These are phyloP conservation scores for Cephus rjabovi DNA, from an alignment of 2,888 invertebrate species.

Conservation along the genomic window DNA sequence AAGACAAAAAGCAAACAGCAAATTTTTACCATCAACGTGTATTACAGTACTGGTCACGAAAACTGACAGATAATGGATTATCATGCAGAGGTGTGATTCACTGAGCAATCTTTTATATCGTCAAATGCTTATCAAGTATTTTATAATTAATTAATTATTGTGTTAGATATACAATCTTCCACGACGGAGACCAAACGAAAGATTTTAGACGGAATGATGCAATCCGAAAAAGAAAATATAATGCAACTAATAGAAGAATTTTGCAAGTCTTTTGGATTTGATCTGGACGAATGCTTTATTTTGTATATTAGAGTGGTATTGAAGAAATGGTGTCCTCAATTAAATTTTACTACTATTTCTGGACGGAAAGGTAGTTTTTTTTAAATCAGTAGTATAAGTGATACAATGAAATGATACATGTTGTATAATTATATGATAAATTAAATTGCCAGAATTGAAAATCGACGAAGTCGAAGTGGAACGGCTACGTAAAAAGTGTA, in stretches of 20 bases:
- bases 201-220: constrained; percentile 52
- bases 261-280: constrained; percentile 65
- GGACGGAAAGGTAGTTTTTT: constrained; percentile 37
- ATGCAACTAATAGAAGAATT: constrained; percentile 64
- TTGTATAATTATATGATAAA: not conserved
- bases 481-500: constrained; percentile 56
- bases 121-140: not conserved
- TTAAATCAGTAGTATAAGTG: constrained; percentile 18
- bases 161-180: not conserved
- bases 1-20: constrained; percentile 32
- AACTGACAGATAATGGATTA: constrained; percentile 53
- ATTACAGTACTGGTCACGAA: constrained; percentile 56
- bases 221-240: constrained; percentile 39
- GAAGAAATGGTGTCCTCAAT: constrained; percentile 66
- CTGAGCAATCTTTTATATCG: not conserved
- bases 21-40: constrained; percentile 41
- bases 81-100: constrained; percentile 48
- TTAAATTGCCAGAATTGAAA: constrained; percentile 39
- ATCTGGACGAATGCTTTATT: constrained; percentile 59
- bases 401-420: constrained; percentile 39
- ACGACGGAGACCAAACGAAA: constrained; percentile 41
- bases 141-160: not conserved
- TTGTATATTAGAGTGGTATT: constrained; percentile 61
- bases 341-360: constrained; percentile 23
- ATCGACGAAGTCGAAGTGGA: constrained; percentile 47